Evolutionary conservation across 2,888 invertebrate genomes (phyloP).

Genomic region (Caenorhabditis doughertyi): DNA sequence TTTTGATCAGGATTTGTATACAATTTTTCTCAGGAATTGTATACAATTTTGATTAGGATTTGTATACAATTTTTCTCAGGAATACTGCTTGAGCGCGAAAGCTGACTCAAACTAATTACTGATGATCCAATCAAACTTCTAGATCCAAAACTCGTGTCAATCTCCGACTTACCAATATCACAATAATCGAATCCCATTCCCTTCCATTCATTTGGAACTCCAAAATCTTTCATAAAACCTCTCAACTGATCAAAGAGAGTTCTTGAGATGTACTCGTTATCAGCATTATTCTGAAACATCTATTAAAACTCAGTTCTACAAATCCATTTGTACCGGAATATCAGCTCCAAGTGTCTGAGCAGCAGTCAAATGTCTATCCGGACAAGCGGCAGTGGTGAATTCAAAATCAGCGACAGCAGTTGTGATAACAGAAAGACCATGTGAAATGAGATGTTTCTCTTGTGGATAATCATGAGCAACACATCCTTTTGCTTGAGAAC

Average conservation of each 20-base stretch:
- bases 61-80: no score
- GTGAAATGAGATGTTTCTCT: constrained; percentile 86
- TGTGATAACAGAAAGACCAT: constrained; percentile 89
- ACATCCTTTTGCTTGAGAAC: constrained; percentile 80
- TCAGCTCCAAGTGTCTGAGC: constrained; percentile 87
- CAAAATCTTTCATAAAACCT: constrained; percentile 89
- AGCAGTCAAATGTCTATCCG: constrained; percentile 92
- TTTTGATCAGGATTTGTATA: no score
- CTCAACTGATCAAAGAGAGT: constrained; percentile 90
- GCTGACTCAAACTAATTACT: no score
- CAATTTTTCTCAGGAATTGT: no score
- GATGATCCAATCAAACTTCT: no score
- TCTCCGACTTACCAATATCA: constrained; percentile 68
- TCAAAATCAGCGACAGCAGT: constrained; percentile 88
- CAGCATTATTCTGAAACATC: constrained; percentile 59
- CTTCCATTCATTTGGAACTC: constrained; percentile 90
- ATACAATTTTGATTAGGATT: no score
- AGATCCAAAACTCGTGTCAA: no score
- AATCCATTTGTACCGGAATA: constrained; percentile 65
- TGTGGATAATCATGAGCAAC: constrained; percentile 78
- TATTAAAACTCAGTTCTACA: no score
- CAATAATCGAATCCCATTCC: constrained; percentile 87
- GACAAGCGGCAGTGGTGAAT: constrained; percentile 90
- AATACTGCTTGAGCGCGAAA: no score
- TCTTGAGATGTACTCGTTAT: constrained; percentile 86